Evolutionary conservation across 2,888 invertebrate genomes (phyloP).

Genomic region (Melanostoma mellinum): DNA sequence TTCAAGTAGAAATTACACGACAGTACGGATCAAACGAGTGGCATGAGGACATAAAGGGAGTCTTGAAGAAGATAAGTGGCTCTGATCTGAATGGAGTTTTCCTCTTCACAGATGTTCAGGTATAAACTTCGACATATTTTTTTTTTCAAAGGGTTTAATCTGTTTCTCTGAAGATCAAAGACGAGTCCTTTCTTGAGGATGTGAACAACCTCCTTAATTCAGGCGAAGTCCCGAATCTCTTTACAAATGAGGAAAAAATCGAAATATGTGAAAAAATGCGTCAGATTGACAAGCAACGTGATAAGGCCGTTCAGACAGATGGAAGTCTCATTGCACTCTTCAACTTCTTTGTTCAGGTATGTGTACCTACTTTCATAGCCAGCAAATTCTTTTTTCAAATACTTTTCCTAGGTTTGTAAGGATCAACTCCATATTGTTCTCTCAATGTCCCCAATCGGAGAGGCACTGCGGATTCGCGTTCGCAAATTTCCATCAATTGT

Average conservation of each 20-base stretch:
- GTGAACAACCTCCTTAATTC: conserved; percentile 95
- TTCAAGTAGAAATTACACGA: conserved; percentile 95
- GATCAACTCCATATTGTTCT: conserved; percentile 95
- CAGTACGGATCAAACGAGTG: conserved; percentile 92
- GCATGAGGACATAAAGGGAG: conserved; percentile 94
- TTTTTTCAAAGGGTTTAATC: neutral
- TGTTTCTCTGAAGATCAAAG: conserved; percentile 87
- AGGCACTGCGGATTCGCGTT: conserved; percentile 90
- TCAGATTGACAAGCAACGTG: conserved; percentile 92
- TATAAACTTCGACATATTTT: conserved; percentile 76
- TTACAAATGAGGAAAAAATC: conserved; percentile 91
- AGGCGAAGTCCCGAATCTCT: conserved; percentile 96
- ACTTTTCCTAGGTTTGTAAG: conserved; percentile 86
- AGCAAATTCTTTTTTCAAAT: neutral
- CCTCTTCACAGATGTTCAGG: conserved; percentile 95
- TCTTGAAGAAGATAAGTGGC: conserved; percentile 90
- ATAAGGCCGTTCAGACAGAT: conserved; percentile 94
- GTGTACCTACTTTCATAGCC: neutral
- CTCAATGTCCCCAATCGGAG: conserved; percentile 95
- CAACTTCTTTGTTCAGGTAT: conserved; percentile 89
- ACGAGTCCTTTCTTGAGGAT: conserved; percentile 96
- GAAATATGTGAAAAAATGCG: conserved; percentile 97
- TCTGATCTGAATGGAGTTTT: conserved; percentile 94
- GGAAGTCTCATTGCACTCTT: conserved; percentile 95
- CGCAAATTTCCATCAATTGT: conserved; percentile 96